Percentiles rank a stretch among this genome's conserved stretches.
These are phyloP conservation scores for Mirounga angustirostris DNA, from an alignment of 2,113 vertebrate genomes.

Conservation along the genomic window DNA sequence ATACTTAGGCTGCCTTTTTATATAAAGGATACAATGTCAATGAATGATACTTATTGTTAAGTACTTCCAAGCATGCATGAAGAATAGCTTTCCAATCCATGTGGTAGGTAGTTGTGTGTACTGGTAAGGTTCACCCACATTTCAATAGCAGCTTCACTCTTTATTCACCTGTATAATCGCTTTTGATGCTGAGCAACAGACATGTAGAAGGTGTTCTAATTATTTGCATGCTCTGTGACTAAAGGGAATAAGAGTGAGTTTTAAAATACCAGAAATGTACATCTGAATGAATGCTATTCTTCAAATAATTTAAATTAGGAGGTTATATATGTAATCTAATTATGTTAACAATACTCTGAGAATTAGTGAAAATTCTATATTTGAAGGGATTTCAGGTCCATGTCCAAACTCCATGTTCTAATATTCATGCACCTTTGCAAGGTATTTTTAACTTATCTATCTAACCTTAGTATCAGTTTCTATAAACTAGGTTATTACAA, in stretches of 20 bases:
- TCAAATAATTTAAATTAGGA: background rate
- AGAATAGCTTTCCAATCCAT: background rate
- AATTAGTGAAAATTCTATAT: background rate
- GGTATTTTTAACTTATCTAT: background rate
- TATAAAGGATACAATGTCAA: background rate
- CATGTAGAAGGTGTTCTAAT: background rate
- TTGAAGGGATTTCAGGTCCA: background rate
- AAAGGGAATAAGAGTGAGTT: background rate
- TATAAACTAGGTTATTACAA: background rate
- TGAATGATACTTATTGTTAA: background rate
- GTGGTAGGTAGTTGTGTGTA: background rate
- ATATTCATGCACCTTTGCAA: background rate
- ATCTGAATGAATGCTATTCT: background rate
- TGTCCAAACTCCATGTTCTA: background rate
- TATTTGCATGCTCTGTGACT: background rate
- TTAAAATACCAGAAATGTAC: background rate
- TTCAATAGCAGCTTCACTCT: background rate
- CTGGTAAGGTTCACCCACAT: background rate
- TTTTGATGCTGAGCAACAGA: background rate
- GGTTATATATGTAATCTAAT: background rate
- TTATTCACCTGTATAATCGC: background rate
- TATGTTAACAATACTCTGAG: background rate
- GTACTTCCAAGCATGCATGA: background rate
- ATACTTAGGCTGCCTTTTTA: background rate
- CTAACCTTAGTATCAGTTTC: background rate